These are phyloP conservation scores for Mnemiopsis leidyi DNA, from an alignment of 37 sponge, comb jelly and placozoan genomes.

Conservation along the genomic window DNA sequence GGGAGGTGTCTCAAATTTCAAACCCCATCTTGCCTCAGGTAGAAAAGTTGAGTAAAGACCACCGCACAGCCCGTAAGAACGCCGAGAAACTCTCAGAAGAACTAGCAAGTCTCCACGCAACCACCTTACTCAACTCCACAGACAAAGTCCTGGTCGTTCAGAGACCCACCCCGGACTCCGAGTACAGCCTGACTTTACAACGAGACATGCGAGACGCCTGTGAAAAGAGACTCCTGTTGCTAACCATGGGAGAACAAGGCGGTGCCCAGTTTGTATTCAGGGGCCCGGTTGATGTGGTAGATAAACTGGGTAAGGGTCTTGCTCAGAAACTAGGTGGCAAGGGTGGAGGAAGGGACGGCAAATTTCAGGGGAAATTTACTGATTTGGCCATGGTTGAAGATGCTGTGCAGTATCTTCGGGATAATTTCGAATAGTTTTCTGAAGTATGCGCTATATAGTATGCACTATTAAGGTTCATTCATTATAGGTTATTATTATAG, in stretches of 20 bases:
- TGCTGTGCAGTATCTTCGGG: slow-evolving; percentile 67
- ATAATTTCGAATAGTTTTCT: slow-evolving; percentile 36
- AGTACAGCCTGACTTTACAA: slow-evolving; percentile 56
- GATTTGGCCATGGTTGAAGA: slow-evolving; percentile 68
- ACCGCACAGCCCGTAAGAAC: slow-evolving; percentile 4
- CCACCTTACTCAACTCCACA: neutral
- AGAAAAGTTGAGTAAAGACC: slow-evolving; percentile 45
- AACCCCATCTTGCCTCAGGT: slow-evolving; percentile 3
- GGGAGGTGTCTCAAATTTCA: no score
- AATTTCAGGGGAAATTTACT: slow-evolving; percentile 87
- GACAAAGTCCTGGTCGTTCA: slow-evolving; percentile 9
- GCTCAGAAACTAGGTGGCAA: slow-evolving; percentile 80
- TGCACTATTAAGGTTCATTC: no score
- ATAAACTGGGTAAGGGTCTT: slow-evolving; percentile 69
- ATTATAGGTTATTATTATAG: no score
- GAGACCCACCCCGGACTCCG: neutral
- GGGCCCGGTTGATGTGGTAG: slow-evolving; percentile 36
- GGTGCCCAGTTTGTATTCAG: slow-evolving; percentile 79
- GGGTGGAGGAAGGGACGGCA: slow-evolving; percentile 91
- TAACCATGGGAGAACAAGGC: slow-evolving; percentile 53
- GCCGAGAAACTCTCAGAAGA: slow-evolving; percentile 38
- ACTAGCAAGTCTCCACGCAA: slow-evolving; percentile 10
- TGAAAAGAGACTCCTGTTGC: slow-evolving; percentile 43
- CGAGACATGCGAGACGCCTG: neutral
- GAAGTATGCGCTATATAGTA: no score